phyloP scores from a whole-genome alignment of 2,888 invertebrate genomes.

The Tridacna gigas region DNA sequence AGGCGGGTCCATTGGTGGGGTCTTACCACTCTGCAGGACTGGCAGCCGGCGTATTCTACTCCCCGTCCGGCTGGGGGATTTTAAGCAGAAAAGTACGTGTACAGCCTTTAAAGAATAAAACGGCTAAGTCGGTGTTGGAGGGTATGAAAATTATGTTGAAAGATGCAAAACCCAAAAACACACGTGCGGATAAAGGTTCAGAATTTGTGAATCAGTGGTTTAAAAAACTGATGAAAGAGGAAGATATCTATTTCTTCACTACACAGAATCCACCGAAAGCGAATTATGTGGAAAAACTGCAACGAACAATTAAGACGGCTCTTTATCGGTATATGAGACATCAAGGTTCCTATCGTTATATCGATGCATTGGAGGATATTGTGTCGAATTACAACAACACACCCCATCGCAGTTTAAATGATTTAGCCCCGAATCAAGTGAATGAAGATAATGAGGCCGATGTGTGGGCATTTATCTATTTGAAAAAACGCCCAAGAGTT shows the following conservation, averaged over 20 bases:
- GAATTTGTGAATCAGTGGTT: slow-evolving; percentile 37
- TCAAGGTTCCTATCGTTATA: slow-evolving; percentile 40
- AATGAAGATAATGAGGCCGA: slow-evolving; percentile 44
- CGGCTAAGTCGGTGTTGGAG: background rate
- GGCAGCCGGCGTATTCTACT: too few species aligned
- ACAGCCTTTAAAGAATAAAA: slow-evolving; percentile 44
- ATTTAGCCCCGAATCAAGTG: slow-evolving; percentile 36
- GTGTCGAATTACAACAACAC: slow-evolving; percentile 49
- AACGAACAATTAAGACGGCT: slow-evolving; percentile 21
- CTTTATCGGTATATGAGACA: slow-evolving; percentile 33
- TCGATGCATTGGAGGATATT: slow-evolving; percentile 38
- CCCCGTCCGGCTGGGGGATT: too few species aligned
- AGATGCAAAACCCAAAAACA: slow-evolving; percentile 28
- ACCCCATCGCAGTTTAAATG: slow-evolving; percentile 40
- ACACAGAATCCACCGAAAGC: slow-evolving; percentile 36
- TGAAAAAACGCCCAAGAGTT: slow-evolving; percentile 25
- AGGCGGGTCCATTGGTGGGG: too few species aligned
- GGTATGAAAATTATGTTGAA: slow-evolving; percentile 28
- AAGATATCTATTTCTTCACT: slow-evolving; percentile 35
- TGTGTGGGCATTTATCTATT: slow-evolving; percentile 43
- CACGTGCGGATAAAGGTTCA: slow-evolving; percentile 34
- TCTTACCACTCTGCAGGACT: too few species aligned
- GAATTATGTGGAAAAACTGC: slow-evolving; percentile 31
- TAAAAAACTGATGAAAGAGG: slow-evolving; percentile 25
- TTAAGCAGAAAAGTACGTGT: slow-evolving; percentile 46